These are phyloP conservation scores for Carollia perspicillata DNA, from an alignment of 2,113 vertebrate species.

Conservation along the genomic window DNA sequence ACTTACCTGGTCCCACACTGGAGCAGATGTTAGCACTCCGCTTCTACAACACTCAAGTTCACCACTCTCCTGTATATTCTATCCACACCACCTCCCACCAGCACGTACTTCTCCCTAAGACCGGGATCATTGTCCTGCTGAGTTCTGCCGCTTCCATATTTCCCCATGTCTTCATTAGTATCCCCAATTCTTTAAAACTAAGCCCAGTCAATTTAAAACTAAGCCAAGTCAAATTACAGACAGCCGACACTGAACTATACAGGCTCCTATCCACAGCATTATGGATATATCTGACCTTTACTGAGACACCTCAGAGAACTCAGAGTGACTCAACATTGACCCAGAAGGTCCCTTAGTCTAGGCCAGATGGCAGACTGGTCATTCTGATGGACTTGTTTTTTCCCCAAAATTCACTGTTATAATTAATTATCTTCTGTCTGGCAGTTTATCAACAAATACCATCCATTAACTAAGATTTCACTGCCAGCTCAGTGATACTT, in stretches of 20 bases:
- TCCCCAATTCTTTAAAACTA: neutral
- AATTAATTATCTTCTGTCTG: constrained; percentile 65
- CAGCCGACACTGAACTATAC: neutral
- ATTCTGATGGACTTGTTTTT: constrained; percentile 43
- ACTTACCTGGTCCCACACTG: no score
- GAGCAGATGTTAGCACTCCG: neutral
- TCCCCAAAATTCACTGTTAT: neutral
- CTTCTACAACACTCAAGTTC: neutral
- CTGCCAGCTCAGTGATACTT: constrained; percentile 55
- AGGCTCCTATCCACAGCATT: neutral
- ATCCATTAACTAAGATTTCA: constrained; percentile 43
- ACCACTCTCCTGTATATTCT: neutral
- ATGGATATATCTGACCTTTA: neutral
- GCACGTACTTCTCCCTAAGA: neutral
- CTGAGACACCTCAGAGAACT: neutral
- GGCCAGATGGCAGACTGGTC: constrained; percentile 49
- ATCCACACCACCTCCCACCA: accelerated
- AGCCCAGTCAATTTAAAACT: neutral
- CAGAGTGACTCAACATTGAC: constrained; percentile 1
- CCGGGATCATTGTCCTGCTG: neutral
- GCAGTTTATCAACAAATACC: constrained; percentile 64
- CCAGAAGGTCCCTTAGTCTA: neutral
- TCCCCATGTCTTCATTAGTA: neutral
- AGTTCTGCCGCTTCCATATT: neutral
- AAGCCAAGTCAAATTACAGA: neutral